These are phyloP conservation scores for Macquaria ambigua DNA, from an alignment of 2,113 vertebrate genomes.

Conservation along the genomic window DNA sequence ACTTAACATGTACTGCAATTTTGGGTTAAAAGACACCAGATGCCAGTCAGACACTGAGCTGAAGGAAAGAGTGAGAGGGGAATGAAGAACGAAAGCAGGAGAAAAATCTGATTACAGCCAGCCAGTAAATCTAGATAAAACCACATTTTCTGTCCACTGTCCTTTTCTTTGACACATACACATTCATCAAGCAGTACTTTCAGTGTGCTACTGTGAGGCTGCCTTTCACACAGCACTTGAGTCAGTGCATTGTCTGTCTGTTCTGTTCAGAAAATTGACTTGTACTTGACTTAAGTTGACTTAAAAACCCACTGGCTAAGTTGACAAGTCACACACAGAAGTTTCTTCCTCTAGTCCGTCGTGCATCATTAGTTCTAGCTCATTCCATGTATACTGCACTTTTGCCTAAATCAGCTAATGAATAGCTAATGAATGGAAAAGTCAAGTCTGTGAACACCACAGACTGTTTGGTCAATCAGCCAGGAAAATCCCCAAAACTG, in stretches of 20 bases:
- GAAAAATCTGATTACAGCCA: constrained; percentile 28
- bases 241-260: constrained; percentile 31
- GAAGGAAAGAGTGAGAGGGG: constrained; percentile 16
- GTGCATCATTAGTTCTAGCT: constrained; percentile 26
- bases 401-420: constrained; percentile 51
- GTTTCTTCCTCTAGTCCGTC: constrained; percentile 15
- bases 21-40: background rate
- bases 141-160: background rate
- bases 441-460: constrained; percentile 25
- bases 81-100: background rate
- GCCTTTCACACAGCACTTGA: constrained; percentile 39
- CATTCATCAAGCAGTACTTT: constrained; percentile 29
- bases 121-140: constrained; percentile 13
- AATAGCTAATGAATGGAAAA: constrained; percentile 56
- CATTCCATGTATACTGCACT: background rate
- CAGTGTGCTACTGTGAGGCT: constrained; percentile 14
- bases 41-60: constrained; percentile 7
- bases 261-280: constrained; percentile 35
- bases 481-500: constrained; percentile 43
- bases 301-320: constrained; percentile 31
- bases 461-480: constrained; percentile 18
- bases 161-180: constrained; percentile 22
- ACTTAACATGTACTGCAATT: background rate
- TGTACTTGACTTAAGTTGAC: constrained; percentile 33
- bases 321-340: constrained; percentile 10